phyloP scores from a whole-genome alignment of 2,113 vertebrate genomes.

The Perccottus glenii region DNA sequence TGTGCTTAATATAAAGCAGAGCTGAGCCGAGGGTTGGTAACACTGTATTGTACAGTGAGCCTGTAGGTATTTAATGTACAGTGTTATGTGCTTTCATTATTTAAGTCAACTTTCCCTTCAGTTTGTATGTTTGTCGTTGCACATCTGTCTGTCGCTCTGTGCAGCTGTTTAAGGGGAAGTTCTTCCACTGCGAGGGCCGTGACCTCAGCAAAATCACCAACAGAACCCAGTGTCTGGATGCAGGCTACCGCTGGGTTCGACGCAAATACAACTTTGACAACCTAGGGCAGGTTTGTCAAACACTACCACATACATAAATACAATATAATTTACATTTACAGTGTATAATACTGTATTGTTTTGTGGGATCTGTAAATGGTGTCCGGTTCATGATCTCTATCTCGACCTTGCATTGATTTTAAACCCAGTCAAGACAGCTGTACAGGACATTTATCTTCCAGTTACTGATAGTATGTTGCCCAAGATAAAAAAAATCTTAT shows the following conservation, averaged over 20 bases:
- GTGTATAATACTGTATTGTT: too few relatives aligned
- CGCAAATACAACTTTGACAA: constrained; percentile 99
- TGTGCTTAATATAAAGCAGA: constrained; percentile 26
- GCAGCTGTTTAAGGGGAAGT: constrained; percentile 98
- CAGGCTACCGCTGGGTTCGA: constrained; percentile 87
- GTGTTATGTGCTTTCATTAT: constrained; percentile 24
- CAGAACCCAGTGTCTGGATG: constrained; percentile 84
- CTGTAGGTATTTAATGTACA: constrained; percentile 3
- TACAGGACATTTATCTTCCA: too few relatives aligned
- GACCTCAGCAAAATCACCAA: constrained; percentile 92
- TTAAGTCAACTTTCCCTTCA: not conserved
- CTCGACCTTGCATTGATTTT: too few relatives aligned
- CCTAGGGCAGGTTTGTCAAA: constrained; percentile 88
- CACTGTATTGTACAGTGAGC: constrained; percentile 5
- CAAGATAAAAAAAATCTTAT: too few relatives aligned
- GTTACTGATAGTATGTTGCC: too few relatives aligned
- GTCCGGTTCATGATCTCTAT: too few relatives aligned
- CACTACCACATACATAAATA: not conserved
- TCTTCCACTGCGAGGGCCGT: constrained; percentile 90
- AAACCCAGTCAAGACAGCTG: too few relatives aligned
- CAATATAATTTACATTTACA: too few relatives aligned
- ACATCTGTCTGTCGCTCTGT: constrained; percentile 32
- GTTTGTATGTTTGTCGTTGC: constrained; percentile 4
- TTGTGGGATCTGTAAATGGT: too few relatives aligned
- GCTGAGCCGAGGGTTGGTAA: constrained; percentile 20